A percentile compares a stretch with the other conserved stretches of the same genome.
Evolutionary conservation across 2,797 vertebrate species (phyloP).

Genomic region (Acipenser oxyrinchus): DNA sequence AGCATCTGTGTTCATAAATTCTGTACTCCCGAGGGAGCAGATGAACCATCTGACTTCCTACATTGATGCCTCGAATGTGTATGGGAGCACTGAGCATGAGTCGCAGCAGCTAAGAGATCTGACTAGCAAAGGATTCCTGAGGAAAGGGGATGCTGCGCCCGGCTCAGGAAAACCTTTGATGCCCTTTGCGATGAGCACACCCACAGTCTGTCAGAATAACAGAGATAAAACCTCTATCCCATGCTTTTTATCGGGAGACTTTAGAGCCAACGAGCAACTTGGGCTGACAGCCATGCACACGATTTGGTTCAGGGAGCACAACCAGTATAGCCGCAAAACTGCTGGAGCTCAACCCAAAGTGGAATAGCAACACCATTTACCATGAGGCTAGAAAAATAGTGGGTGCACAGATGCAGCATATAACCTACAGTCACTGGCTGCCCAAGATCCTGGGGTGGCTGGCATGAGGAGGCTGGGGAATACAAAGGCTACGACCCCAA

Average conservation of each 20-base stretch:
- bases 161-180: constrained; percentile 15
- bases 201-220: constrained; percentile 15
- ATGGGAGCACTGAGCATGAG: constrained; percentile 50
- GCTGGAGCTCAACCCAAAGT: constrained; percentile 15
- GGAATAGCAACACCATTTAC: constrained; percentile 15
- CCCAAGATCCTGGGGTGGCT: constrained; percentile 17
- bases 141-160: constrained; percentile 15
- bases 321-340: constrained; percentile 17
- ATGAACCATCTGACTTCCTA: constrained; percentile 33
- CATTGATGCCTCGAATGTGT: constrained; percentile 50
- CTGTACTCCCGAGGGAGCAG: constrained; percentile 43
- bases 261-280: constrained; percentile 15
- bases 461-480: constrained; percentile 13
- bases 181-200: constrained; percentile 11
- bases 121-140: constrained; percentile 35
- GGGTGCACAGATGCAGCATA: constrained; percentile 18
- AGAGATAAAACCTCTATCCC: constrained; percentile 16
- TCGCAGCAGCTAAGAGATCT: constrained; percentile 39
- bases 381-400: constrained; percentile 17
- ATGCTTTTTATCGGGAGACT: constrained; percentile 18
- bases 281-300: constrained; percentile 14
- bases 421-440: constrained; percentile 19
- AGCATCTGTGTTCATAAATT: constrained; percentile 56
- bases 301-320: constrained; percentile 11
- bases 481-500: constrained; percentile 15